These are phyloP conservation scores for Cottus gobio DNA, from an alignment of 2,113 vertebrate species.

Conservation along the genomic window DNA sequence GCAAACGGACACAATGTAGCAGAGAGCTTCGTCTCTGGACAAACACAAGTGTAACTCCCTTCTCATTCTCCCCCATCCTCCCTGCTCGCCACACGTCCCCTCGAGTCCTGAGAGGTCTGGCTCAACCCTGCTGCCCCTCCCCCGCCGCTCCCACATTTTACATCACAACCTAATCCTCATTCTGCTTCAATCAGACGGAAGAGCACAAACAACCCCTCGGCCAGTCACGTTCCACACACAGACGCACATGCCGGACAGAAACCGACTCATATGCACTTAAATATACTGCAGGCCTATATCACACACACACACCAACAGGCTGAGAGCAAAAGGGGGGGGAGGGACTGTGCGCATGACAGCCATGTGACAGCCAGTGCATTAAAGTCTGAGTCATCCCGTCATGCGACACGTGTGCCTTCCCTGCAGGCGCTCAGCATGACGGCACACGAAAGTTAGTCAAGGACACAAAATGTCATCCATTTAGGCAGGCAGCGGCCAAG, in stretches of 20 bases:
- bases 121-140: constrained; percentile 28
- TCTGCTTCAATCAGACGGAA: constrained; percentile 67
- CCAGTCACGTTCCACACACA: constrained; percentile 42
- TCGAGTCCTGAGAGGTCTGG: constrained; percentile 35
- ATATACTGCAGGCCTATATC: constrained; percentile 18
- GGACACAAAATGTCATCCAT: constrained; percentile 55
- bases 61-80: constrained; percentile 1
- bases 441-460: constrained; percentile 40
- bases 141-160: constrained; percentile 33
- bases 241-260: constrained; percentile 37
- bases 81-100: constrained; percentile 24
- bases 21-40: constrained; percentile 38
- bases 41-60: constrained; percentile 17
- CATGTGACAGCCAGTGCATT: constrained; percentile 71
- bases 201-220: constrained; percentile 62
- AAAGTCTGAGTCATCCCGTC: constrained; percentile 77
- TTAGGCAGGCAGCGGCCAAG: constrained; percentile 30
- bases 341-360: constrained; percentile 51
- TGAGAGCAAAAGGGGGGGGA: constrained; percentile 11
- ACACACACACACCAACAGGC: constrained; percentile 45
- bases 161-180: constrained; percentile 64
- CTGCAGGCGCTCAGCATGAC: constrained; percentile 60
- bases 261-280: constrained; percentile 33
- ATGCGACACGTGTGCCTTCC: constrained; percentile 58
- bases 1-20: constrained; percentile 43